These are phyloP conservation scores for Heliconius sara DNA, from an alignment of 2,888 invertebrate species.

Conservation along the genomic window DNA sequence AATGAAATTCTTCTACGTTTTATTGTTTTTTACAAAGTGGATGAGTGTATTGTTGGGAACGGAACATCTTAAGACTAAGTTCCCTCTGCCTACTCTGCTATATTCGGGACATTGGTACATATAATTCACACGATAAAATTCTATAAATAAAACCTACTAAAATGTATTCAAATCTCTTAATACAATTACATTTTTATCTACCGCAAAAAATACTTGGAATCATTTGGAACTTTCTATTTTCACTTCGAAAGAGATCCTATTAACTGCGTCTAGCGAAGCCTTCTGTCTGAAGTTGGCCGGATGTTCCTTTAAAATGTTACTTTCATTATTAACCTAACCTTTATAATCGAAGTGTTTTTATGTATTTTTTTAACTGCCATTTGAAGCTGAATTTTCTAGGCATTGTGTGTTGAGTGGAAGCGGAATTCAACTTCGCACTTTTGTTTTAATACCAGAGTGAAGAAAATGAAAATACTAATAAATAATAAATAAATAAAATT, in stretches of 20 bases:
- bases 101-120: too few relatives aligned
- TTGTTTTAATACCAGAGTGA: too few relatives aligned
- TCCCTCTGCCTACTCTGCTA: too few relatives aligned
- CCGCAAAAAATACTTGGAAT: neutral
- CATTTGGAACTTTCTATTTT: constrained; percentile 22
- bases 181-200: constrained; percentile 5
- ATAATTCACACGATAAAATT: neutral
- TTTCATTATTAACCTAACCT: neutral
- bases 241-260: constrained; percentile 29
- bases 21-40: neutral
- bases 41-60: too few relatives aligned
- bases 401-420: too few relatives aligned
- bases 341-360: neutral
- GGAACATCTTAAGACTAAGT: too few relatives aligned
- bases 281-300: constrained; percentile 18
- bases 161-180: neutral
- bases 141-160: neutral
- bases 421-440: too few relatives aligned
- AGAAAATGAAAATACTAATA: too few relatives aligned
- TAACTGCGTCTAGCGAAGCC: constrained; percentile 20
- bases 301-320: constrained; percentile 12
- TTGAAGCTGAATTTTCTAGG: too few relatives aligned
- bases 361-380: too few relatives aligned
- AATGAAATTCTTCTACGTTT: neutral
- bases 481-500: too few relatives aligned